Percentiles rank a stretch among this genome's conserved stretches.
Conservation (phyloP, 2,888 invertebrate species). For the Helobdella robusta region DNA sequence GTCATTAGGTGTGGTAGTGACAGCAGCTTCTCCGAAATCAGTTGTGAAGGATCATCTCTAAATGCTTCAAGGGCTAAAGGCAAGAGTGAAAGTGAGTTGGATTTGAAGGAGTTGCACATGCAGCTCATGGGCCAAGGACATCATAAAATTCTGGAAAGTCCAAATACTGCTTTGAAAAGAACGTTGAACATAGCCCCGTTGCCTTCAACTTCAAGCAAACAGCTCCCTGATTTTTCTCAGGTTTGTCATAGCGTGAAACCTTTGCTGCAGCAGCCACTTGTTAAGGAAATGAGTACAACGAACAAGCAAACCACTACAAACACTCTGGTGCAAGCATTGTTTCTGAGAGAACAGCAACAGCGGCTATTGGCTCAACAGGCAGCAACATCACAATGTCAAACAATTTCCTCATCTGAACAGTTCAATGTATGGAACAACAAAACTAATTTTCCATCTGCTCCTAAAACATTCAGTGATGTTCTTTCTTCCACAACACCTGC, state of each 20-base stretch:
- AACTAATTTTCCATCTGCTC: too few species aligned
- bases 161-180: constrained; percentile 33
- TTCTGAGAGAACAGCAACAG: constrained; percentile 5
- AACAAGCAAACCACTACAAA: neutral
- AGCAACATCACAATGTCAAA: too few species aligned
- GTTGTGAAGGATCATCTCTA: too few species aligned
- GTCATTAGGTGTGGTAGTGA: too few species aligned
- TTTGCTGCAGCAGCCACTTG: neutral
- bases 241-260: neutral
- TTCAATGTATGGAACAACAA: too few species aligned
- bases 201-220: neutral
- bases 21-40: too few species aligned
- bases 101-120: neutral
- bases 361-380: neutral
- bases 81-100: too few species aligned
- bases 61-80: too few species aligned
- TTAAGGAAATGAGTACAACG: neutral
- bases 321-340: constrained; percentile 9
- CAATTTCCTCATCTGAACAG: too few species aligned
- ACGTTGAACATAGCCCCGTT: constrained; percentile 33
- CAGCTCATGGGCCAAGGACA: neutral
- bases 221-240: neutral
- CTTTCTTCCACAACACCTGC: too few species aligned
- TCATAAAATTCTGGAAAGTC: constrained; percentile 29
- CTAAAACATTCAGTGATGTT: too few species aligned